Percentiles rank a stretch among this genome's conserved stretches.
phyloP scores from a whole-genome alignment of 2,888 invertebrate genomes.

The Cabera pusaria region DNA sequence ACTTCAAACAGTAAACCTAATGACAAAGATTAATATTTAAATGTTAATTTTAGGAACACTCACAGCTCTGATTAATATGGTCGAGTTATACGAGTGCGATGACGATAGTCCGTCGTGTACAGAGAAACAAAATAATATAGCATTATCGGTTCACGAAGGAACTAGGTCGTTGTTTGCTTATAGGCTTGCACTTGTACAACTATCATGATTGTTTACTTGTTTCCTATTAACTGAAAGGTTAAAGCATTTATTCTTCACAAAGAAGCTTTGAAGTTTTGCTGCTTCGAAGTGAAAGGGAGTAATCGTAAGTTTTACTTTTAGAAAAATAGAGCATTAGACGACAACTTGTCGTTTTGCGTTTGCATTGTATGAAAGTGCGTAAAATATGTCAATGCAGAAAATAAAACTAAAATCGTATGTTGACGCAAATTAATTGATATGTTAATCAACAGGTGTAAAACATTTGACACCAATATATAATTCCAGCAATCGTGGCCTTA shows the following conservation, averaged over 20 bases:
- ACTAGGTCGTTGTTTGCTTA: conserved; percentile 61
- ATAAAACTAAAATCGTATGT: background rate
- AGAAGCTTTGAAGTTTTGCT: background rate
- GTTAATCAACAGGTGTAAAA: conserved; percentile 42
- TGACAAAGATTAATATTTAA: conserved; percentile 30
- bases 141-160: conserved; percentile 48
- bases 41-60: conserved; percentile 39
- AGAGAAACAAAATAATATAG: conserved; percentile 59
- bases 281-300: too few relatives aligned
- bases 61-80: conserved; percentile 49
- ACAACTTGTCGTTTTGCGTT: too few relatives aligned
- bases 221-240: conserved; percentile 15
- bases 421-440: conserved; percentile 46
- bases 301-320: too few relatives aligned
- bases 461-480: too few relatives aligned
- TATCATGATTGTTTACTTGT: conserved; percentile 37
- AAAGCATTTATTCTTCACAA: background rate
- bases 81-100: conserved; percentile 55
- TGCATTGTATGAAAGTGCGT: too few relatives aligned
- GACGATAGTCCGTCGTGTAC: conserved; percentile 55
- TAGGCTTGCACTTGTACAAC: conserved; percentile 47
- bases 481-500: too few relatives aligned
- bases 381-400: too few relatives aligned
- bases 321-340: too few relatives aligned
- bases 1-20: conserved; percentile 22